Conservation (phyloP, 53 echinoderm and acorn worm genomes). For the Pentamera pediparva region DNA sequence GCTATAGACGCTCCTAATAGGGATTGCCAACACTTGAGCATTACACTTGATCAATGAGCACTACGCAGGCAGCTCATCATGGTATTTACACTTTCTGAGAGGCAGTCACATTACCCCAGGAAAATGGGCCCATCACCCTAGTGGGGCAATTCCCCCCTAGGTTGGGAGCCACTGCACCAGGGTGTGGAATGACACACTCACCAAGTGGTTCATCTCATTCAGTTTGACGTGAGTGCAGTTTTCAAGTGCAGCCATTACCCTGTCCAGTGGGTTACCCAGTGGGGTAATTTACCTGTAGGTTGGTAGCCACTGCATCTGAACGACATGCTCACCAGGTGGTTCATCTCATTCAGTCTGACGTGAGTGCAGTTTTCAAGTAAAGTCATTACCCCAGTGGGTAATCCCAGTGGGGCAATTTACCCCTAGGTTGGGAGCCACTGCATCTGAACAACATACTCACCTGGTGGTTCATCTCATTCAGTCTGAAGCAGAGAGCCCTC, state of each 20-base stretch:
- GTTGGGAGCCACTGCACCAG: not conserved
- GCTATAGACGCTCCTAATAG: no score
- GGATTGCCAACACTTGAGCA: no score
- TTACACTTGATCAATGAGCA: no score
- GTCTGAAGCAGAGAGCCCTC: constrained; percentile 77
- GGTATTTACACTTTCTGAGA: constrained; percentile 80
- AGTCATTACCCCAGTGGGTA: no score
- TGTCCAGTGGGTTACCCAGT: no score
- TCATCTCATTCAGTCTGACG: constrained; percentile 85
- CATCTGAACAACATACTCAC: constrained; percentile 26
- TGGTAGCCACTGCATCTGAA: not conserved
- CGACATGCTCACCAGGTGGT: constrained; percentile 69
- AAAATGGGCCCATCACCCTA: no score
- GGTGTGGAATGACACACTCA: constrained; percentile 25
- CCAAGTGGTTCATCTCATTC: constrained; percentile 93
- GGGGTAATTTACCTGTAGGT: not conserved
- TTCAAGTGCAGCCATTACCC: no score
- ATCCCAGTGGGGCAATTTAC: no score
- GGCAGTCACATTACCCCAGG: no score
- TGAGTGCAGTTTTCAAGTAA: no score
- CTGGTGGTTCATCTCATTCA: constrained; percentile 95
- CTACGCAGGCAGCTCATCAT: constrained; percentile 45
- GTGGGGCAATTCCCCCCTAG: not conserved
- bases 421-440: not conserved
- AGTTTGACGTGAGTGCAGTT: no score